These are phyloP conservation scores for Xylocopa sonorina DNA, from an alignment of 1,140 invertebrate genomes.

Conservation along the genomic window DNA sequence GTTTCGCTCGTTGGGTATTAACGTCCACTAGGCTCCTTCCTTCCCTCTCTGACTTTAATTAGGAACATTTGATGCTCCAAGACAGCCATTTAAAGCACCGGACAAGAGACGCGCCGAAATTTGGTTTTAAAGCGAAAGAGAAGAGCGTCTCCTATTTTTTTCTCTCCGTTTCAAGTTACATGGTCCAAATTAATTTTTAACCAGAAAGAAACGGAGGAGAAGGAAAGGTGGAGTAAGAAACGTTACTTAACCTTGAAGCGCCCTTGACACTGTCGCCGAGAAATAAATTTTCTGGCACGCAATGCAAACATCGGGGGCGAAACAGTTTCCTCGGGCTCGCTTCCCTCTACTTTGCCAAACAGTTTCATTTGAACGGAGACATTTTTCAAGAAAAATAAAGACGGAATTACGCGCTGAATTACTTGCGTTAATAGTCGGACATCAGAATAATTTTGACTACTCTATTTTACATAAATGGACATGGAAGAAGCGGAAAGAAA, in stretches of 20 bases:
- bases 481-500: no score
- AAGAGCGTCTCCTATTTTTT: not conserved
- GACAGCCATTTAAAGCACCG: not conserved
- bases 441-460: no score
- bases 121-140: not conserved
- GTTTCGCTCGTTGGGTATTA: not conserved
- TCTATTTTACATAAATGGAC: no score
- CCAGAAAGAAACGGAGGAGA: not conserved
- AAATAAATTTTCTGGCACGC: conserved; percentile 13
- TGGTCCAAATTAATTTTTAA: not conserved
- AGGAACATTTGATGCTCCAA: not conserved
- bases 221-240: not conserved
- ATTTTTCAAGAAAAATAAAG: no score
- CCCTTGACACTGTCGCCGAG: conserved; percentile 16
- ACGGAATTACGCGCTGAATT: no score
- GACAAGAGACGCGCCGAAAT: not conserved
- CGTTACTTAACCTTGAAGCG: not conserved
- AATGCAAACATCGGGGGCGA: conserved; percentile 1
- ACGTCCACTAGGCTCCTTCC: not conserved
- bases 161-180: not conserved
- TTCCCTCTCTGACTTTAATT: not conserved
- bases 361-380: not conserved
- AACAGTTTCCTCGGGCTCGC: not conserved
- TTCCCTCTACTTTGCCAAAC: not conserved
- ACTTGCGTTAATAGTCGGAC: no score